Percentiles rank a stretch among this genome's conserved stretches.
Conservation (phyloP, 2,888 invertebrate species). For the Frankliniella intonsa region DNA sequence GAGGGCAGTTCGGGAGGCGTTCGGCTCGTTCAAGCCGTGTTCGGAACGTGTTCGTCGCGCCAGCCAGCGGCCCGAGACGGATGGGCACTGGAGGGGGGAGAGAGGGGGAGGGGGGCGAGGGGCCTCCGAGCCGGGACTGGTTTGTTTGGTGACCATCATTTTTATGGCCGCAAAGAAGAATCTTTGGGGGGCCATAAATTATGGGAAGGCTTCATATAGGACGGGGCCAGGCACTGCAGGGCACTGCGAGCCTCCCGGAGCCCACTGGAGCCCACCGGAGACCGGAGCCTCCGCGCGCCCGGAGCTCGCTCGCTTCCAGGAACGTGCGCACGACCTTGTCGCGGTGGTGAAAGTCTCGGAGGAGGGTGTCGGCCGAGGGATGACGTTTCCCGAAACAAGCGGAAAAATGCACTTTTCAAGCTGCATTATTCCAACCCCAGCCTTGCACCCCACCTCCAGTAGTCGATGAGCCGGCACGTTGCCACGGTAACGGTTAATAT, state of each 20-base stretch:
- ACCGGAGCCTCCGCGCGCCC: background rate
- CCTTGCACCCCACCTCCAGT: no score
- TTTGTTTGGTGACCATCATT: slow-evolving; percentile 26
- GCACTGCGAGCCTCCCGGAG: background rate
- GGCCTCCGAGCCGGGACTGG: slow-evolving; percentile 1
- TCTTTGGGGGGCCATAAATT: slow-evolving; percentile 13
- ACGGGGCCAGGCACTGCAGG: background rate
- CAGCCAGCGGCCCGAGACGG: no score
- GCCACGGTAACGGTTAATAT: no score
- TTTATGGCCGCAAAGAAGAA: slow-evolving; percentile 22
- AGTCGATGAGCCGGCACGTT: no score
- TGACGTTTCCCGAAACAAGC: no score
- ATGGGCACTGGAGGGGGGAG: no score
- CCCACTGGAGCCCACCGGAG: background rate
- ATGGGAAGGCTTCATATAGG: slow-evolving; percentile 15
- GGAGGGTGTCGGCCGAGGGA: no score
- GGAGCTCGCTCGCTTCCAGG: background rate
- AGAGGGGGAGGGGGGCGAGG: background rate
- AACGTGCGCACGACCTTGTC: no score
- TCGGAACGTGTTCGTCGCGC: background rate
- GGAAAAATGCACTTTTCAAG: no score
- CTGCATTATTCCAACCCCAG: no score
- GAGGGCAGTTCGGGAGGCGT: background rate
- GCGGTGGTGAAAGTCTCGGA: no score
- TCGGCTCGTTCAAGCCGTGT: background rate